Percentiles rank a stretch among this genome's conserved stretches.
These are phyloP conservation scores for Prietella phreatophila DNA, from an alignment of 2,113 vertebrate genomes.

Conservation along the genomic window DNA sequence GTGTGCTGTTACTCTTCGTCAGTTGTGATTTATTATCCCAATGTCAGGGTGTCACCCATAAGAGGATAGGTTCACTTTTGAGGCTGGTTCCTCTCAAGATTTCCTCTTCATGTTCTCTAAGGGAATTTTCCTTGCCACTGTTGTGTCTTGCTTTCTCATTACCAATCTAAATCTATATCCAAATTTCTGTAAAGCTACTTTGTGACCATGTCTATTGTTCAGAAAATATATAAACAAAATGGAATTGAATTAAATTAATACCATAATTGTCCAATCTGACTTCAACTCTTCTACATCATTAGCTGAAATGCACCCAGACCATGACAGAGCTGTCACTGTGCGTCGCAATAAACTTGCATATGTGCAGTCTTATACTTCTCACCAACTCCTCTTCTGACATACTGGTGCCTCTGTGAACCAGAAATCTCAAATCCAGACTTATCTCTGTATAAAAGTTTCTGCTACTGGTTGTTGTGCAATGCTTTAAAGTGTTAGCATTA, in stretches of 20 bases:
- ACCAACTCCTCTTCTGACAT: background rate
- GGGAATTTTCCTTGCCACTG: background rate
- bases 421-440: conserved; percentile 1
- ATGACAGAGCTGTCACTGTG: background rate
- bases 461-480: conserved; percentile 1
- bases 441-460: background rate
- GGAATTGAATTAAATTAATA: background rate
- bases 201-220: background rate
- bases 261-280: background rate
- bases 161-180: background rate
- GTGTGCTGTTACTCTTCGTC: background rate
- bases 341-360: background rate
- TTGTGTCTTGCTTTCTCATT: background rate
- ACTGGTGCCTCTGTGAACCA: background rate
- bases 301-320: background rate
- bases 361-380: background rate
- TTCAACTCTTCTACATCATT: conserved; percentile 5
- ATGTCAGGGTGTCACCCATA: background rate
- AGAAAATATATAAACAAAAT: background rate
- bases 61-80: background rate
- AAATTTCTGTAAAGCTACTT: background rate
- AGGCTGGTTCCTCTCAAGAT: background rate
- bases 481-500: background rate
- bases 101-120: background rate
- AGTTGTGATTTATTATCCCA: background rate